Evolutionary conservation across 2,888 invertebrate species (phyloP), one percentile per base, ranked within the genome.

Genomic region (Eumacrocentrus americanus): DNA sequence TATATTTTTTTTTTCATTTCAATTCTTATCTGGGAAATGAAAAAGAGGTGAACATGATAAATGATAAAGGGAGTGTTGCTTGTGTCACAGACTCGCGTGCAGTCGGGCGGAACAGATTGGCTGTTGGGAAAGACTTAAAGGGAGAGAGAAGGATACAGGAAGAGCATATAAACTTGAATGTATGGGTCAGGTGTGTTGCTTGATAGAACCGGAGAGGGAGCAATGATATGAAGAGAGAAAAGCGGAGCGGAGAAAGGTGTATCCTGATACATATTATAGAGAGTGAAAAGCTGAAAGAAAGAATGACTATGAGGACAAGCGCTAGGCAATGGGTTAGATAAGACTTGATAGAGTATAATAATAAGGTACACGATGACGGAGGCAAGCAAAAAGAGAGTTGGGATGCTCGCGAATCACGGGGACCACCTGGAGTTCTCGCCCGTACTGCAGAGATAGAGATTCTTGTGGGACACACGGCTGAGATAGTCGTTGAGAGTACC

Each of bases 321-420:
- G n/a, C n/a, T n/a, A n/a, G n/a, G n/a, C n/a, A n/a, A n/a, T n/a
- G n/a, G n/a, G n/a, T n/a, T n/a, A 51, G 58, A 58, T 25, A 55
- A 51, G 42, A n/a, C 7, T 22, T 9, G 22, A 58, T 29, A 53
- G 40, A 52, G 18, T 29, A 60, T 42, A n/a, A n/a, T n/a, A n/a
- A n/a, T n/a, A n/a, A n/a, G n/a, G n/a, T n/a, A n/a, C n/a, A n/a
- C n/a, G n/a, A n/a, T n/a, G n/a, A n/a, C n/a, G n/a, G n/a, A n/a
- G 12, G 48, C 7, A 14, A 35, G 22, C 11, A 35, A n/a, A 29
- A 44, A 20, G 23, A 9, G 37, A 34, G 11, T 11, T 20, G 22
- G 25, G 9, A n/a, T 16, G n/a, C n/a, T n/a, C n/a, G n/a, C n/a
- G n/a, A n/a, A n/a, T 46, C 35, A 53, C 46, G 37, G 58, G 58